Percentiles rank a stretch among this genome's conserved stretches.
phyloP scores from a whole-genome alignment of 2,113 vertebrate species.

The Cervus canadensis region DNA sequence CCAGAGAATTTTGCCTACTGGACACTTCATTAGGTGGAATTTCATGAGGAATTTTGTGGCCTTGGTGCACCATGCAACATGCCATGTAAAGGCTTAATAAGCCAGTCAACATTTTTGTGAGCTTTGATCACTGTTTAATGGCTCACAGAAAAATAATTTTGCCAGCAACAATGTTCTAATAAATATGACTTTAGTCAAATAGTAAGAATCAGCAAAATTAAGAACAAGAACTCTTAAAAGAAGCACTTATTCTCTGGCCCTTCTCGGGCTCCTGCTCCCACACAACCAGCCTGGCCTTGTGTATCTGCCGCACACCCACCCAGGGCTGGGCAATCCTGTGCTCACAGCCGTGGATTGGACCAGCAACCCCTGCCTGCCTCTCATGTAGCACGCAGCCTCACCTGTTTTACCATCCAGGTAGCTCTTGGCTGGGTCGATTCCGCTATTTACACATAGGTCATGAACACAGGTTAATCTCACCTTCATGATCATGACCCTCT shows the following conservation, averaged over 20 bases:
- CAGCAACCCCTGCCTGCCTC: background rate
- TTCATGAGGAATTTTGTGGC: background rate
- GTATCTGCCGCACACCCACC: rapidly evolving
- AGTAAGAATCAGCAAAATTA: background rate
- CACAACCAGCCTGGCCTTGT: background rate
- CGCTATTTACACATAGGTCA: background rate
- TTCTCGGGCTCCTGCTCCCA: background rate
- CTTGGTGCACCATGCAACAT: rapidly evolving
- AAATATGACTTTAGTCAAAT: background rate
- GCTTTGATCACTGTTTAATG: constrained; percentile 2
- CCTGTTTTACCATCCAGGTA: background rate
- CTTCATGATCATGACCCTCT: background rate
- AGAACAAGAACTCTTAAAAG: background rate
- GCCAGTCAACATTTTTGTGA: background rate
- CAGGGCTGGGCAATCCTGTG: background rate
- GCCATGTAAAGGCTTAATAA: background rate
- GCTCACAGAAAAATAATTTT: background rate
- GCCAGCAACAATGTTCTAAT: background rate
- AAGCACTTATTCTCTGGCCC: background rate
- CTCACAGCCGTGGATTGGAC: rapidly evolving
- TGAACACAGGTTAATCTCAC: background rate
- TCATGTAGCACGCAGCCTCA: rapidly evolving
- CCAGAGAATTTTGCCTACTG: background rate
- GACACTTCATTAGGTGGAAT: background rate
- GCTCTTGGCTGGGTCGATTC: background rate